These are phyloP conservation scores for Falcaria lacertinaria DNA, from an alignment of 2,888 invertebrate species.

Conservation along the genomic window DNA sequence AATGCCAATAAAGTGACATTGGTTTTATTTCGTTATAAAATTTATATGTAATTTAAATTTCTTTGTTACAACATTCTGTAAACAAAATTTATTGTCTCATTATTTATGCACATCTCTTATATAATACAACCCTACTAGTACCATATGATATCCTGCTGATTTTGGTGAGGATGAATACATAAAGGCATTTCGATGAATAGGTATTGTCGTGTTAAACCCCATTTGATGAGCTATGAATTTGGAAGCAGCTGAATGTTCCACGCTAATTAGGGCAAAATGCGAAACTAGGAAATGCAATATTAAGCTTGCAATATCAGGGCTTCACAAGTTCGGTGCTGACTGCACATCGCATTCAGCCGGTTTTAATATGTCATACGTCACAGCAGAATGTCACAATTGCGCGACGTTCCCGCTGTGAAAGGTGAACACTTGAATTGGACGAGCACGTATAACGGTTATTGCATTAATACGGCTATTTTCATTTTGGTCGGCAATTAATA, in stretches of 20 bases:
- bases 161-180: too few species aligned
- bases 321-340: slow-evolving; percentile 12
- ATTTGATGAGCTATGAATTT: slow-evolving; percentile 27
- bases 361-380: slow-evolving; percentile 3
- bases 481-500: not conserved
- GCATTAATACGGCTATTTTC: not conserved
- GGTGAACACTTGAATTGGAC: not conserved
- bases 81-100: too few species aligned
- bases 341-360: slow-evolving; percentile 1
- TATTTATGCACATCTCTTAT: too few species aligned
- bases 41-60: too few species aligned
- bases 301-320: slow-evolving; percentile 21
- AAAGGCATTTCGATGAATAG: not conserved
- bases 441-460: not conserved
- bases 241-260: slow-evolving; percentile 20
- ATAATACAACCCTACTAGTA: too few species aligned
- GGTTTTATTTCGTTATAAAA: too few species aligned
- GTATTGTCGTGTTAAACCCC: not conserved
- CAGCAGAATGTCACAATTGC: slow-evolving; percentile 1
- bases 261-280: slow-evolving; percentile 31
- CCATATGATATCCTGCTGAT: too few species aligned
- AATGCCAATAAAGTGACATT: too few species aligned
- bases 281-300: slow-evolving; percentile 27
- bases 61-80: too few species aligned
- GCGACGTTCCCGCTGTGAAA: not conserved